Percentiles rank a stretch among this genome's conserved stretches.
Evolutionary conservation across 2,888 invertebrate genomes (phyloP).

Genomic region (Xestoiulus laeticollis): DNA sequence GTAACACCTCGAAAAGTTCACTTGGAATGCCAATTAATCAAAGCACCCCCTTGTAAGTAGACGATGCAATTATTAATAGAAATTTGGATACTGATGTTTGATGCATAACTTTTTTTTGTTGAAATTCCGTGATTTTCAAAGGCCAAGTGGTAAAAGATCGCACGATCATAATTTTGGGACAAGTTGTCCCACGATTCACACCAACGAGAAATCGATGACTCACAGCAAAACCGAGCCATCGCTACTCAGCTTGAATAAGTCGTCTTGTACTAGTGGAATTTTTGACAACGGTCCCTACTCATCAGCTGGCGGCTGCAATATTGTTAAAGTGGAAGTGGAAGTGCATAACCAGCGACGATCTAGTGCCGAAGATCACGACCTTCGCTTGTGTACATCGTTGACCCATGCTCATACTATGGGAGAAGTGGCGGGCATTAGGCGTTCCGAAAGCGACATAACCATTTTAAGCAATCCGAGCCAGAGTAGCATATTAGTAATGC

Average conservation of each 20-base stretch:
- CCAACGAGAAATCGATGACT: neutral
- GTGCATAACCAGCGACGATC: conserved; percentile 9
- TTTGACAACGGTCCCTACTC: neutral
- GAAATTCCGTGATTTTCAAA: neutral
- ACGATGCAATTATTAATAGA: neutral
- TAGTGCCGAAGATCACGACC: neutral
- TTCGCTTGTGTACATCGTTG: neutral
- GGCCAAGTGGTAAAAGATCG: neutral
- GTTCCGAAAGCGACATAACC: conserved; percentile 75
- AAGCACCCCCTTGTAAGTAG: neutral
- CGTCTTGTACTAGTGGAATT: neutral
- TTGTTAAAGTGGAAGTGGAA: conserved; percentile 46
- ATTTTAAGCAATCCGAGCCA: conserved; percentile 77
- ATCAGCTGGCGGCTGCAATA: neutral
- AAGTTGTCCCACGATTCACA: neutral
- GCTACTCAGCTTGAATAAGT: conserved; percentile 14
- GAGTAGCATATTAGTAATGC: conserved; percentile 69
- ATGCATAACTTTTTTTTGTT: too few species aligned
- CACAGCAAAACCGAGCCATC: conserved; percentile 3
- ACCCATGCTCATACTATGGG: neutral
- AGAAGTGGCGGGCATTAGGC: conserved; percentile 57
- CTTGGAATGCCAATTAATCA: conserved; percentile 15
- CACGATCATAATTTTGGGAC: neutral
- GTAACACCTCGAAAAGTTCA: neutral
- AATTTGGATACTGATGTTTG: too few species aligned